Evolutionary conservation across 2,113 vertebrate species (phyloP).

Genomic region (Patagioenas fasciata): DNA sequence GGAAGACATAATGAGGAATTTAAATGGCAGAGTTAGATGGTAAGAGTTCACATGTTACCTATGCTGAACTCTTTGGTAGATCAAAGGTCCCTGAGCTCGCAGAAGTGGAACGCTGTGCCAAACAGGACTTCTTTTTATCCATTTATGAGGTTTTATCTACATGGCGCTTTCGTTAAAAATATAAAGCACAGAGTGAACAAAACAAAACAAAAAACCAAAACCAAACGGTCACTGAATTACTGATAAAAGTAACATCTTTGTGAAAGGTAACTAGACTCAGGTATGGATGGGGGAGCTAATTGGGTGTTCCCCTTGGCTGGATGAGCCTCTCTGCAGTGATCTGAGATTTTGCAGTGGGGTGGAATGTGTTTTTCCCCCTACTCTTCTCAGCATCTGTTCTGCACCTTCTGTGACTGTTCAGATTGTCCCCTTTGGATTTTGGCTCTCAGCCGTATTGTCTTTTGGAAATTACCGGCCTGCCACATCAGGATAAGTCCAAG

Average conservation of each 20-base stretch:
- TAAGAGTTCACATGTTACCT: background rate
- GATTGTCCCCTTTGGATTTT: background rate
- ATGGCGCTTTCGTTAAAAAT: background rate
- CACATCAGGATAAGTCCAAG: background rate
- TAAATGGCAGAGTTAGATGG: background rate
- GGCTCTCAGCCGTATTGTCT: background rate
- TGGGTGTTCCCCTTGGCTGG: background rate
- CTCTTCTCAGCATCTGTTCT: background rate
- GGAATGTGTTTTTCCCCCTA: background rate
- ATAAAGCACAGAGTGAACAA: background rate
- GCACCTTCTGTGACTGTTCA: background rate
- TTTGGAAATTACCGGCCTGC: background rate
- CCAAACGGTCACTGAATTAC: background rate
- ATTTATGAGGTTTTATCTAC: background rate
- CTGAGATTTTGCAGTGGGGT: background rate
- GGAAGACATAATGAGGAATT: background rate
- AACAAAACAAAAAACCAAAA: background rate
- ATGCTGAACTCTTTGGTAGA: background rate
- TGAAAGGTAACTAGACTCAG: background rate
- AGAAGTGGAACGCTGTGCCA: background rate
- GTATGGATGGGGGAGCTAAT: background rate
- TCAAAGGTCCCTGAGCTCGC: background rate
- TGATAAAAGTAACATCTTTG: background rate
- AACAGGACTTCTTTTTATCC: background rate
- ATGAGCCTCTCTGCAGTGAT: background rate